phyloP scores from a whole-genome alignment of 2,113 vertebrate genomes.

The Psilopogon haemacephalus region DNA sequence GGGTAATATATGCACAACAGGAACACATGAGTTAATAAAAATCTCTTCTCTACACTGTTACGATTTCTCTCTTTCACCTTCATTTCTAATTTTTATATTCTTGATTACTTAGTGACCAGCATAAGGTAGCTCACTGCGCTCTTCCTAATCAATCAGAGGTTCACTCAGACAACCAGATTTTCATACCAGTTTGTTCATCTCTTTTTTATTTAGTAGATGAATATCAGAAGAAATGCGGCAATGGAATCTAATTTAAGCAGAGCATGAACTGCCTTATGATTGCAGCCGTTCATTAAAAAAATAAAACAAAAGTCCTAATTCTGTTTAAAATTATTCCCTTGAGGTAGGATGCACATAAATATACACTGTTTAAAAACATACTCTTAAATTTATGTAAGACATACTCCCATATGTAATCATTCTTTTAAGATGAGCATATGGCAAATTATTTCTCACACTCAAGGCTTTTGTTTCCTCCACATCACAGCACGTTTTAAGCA shows the following conservation, averaged over 20 bases:
- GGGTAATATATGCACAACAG: constrained; percentile 46
- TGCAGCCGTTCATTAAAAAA: constrained; percentile 64
- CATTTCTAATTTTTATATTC: background rate
- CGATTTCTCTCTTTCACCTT: constrained; percentile 47
- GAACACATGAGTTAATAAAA: constrained; percentile 25
- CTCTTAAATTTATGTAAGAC: constrained; percentile 22
- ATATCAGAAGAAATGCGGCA: constrained; percentile 62
- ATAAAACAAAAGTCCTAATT: constrained; percentile 53
- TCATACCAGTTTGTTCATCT: constrained; percentile 37
- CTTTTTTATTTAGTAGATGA: constrained; percentile 65
- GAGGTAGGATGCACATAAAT: constrained; percentile 51
- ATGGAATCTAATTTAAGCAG: constrained; percentile 71
- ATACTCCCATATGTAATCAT: background rate
- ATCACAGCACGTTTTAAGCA: background rate
- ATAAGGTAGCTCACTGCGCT: background rate
- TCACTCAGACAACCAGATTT: constrained; percentile 33
- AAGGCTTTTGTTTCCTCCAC: background rate
- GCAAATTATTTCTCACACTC: background rate
- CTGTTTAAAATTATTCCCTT: constrained; percentile 63
- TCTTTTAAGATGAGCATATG: background rate
- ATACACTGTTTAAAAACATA: constrained; percentile 26
- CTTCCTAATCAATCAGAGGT: background rate
- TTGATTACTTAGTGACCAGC: background rate
- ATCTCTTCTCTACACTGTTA: constrained; percentile 5
- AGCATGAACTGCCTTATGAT: constrained; percentile 47